Percentiles rank a stretch among this genome's conserved stretches.
These are phyloP conservation scores for Cephonodes hylas DNA, from an alignment of 2,888 invertebrate species.

Conservation along the genomic window DNA sequence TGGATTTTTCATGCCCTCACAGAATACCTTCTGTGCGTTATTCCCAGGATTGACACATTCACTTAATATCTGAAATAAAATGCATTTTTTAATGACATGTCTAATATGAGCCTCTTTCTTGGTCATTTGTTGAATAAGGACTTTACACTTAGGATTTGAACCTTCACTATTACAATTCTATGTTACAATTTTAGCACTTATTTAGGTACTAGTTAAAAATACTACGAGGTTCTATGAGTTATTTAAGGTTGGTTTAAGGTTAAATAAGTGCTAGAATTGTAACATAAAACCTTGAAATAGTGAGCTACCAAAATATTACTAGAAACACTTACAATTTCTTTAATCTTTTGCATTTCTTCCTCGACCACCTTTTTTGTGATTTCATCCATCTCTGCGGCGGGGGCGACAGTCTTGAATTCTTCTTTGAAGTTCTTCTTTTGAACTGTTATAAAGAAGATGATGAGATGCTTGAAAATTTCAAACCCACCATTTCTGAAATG, in stretches of 20 bases:
- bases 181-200: too few species aligned
- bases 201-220: too few species aligned
- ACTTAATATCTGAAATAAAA: background rate
- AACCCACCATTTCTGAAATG: too few species aligned
- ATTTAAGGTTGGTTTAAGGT: too few species aligned
- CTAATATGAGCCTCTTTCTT: background rate
- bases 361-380: background rate
- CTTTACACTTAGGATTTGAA: too few species aligned
- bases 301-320: too few species aligned
- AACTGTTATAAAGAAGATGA: background rate
- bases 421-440: background rate
- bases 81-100: background rate
- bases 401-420: background rate
- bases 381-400: background rate
- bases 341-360: background rate
- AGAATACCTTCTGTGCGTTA: background rate
- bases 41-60: background rate
- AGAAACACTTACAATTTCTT: background rate
- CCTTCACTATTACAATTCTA: too few species aligned
- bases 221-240: too few species aligned
- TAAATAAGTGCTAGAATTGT: too few species aligned
- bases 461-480: too few species aligned
- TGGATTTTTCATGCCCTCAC: background rate
- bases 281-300: too few species aligned
- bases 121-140: too few species aligned